Evolutionary conservation across 2,113 vertebrate species (phyloP).

Genomic region (Oplegnathus fasciatus): DNA sequence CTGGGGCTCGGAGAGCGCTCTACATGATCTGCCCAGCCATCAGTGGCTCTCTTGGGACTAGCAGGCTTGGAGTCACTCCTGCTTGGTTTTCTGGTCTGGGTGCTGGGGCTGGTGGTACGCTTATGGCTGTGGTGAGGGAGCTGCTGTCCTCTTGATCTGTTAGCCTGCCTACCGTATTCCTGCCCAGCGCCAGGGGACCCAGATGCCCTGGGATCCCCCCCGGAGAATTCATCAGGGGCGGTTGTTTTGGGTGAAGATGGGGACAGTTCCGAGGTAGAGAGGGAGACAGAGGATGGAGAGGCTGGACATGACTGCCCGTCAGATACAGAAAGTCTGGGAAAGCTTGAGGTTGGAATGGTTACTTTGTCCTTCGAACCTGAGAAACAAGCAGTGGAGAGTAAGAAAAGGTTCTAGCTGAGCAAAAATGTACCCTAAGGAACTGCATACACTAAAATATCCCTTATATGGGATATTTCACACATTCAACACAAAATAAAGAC

Average conservation of each 20-base stretch:
- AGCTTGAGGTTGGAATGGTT: constrained; percentile 87
- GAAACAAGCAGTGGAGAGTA: constrained; percentile 57
- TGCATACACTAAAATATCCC: constrained; percentile 18
- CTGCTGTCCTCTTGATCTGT: constrained; percentile 68
- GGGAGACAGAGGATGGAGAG: constrained; percentile 84
- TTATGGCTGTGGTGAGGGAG: constrained; percentile 49
- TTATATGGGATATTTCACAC: constrained; percentile 27
- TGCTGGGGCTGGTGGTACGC: constrained; percentile 75
- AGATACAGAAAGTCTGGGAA: constrained; percentile 82
- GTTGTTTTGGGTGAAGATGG: constrained; percentile 70
- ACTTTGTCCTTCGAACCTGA: constrained; percentile 90
- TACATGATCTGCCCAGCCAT: constrained; percentile 44
- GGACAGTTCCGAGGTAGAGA: constrained; percentile 84
- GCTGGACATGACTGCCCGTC: constrained; percentile 88
- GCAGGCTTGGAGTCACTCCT: constrained; percentile 71
- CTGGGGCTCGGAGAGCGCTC: constrained; percentile 76
- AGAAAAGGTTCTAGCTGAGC: constrained; percentile 20
- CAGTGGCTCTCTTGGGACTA: constrained; percentile 80
- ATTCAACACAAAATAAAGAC: constrained; percentile 25
- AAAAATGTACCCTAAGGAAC: not conserved
- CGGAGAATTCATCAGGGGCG: constrained; percentile 78
- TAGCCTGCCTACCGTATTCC: constrained; percentile 56
- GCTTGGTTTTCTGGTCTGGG: constrained; percentile 64
- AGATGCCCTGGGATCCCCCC: constrained; percentile 24
- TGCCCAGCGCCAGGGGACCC: constrained; percentile 53